Conservation (phyloP, 2,113 vertebrate species). For the Mesembrinibis cayennensis region DNA sequence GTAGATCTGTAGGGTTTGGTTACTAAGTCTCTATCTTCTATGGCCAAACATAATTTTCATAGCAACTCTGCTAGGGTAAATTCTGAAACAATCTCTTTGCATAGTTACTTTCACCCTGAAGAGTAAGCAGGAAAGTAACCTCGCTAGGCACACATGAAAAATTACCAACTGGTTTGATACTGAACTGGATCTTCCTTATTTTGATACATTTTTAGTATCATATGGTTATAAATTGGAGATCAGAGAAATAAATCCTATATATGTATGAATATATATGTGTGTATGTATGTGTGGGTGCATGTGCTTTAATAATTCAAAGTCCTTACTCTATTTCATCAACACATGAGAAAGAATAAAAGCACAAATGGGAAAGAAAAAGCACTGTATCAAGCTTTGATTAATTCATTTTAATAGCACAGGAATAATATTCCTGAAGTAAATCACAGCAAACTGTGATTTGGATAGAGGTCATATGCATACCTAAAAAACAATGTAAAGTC, state of each 20-base stretch:
- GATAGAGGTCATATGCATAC: background rate
- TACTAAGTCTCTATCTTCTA: background rate
- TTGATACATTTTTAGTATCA: background rate
- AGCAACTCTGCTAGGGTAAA: background rate
- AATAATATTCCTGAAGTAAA: constrained; percentile 28
- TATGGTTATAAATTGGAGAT: background rate
- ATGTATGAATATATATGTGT: background rate
- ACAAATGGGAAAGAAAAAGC: background rate
- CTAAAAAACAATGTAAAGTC: constrained; percentile 22
- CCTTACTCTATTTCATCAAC: background rate
- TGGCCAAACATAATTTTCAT: background rate
- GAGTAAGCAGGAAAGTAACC: background rate
- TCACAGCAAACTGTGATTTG: constrained; percentile 19
- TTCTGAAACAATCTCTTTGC: background rate
- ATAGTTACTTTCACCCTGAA: background rate
- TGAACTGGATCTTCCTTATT: background rate
- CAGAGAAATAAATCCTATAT: background rate
- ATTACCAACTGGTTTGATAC: background rate
- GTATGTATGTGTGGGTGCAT: background rate
- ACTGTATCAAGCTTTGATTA: background rate
- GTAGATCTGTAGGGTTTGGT: background rate
- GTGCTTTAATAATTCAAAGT: constrained; percentile 24
- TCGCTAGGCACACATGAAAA: background rate
- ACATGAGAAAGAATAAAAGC: background rate
- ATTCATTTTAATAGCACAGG: constrained; percentile 7